A percentile compares a stretch with the other conserved stretches of the same genome.
phyloP scores from a whole-genome alignment of 2,888 invertebrate species.

The Drosophila nigricruria region DNA sequence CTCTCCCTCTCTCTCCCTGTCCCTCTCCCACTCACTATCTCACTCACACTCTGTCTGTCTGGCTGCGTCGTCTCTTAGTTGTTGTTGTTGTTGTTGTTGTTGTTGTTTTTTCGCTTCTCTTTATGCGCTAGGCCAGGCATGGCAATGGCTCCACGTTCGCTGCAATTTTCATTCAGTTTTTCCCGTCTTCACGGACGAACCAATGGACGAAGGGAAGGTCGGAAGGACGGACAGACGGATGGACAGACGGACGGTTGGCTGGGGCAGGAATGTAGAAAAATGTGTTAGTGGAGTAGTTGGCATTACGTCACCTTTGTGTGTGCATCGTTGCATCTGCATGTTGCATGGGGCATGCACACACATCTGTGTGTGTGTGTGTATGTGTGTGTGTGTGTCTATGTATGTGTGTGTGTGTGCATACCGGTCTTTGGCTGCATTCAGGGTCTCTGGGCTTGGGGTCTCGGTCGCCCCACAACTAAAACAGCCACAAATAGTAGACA shows the following conservation, averaged over 20 bases:
- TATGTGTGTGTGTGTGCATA: slow-evolving; percentile 25
- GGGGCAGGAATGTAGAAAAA: slow-evolving; percentile 85
- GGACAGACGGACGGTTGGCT: slow-evolving; percentile 25
- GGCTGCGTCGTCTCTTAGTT: slow-evolving; percentile 15
- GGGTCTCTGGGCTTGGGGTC: slow-evolving; percentile 64
- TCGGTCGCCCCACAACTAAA: slow-evolving; percentile 68
- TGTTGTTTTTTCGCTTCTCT: slow-evolving; percentile 9
- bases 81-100: background rate
- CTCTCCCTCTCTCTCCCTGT: slow-evolving; percentile 18
- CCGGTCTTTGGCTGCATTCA: slow-evolving; percentile 53
- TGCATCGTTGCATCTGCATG: slow-evolving; percentile 32
- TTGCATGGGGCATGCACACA: slow-evolving; percentile 3
- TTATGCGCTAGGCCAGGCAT: slow-evolving; percentile 33
- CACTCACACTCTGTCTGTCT: slow-evolving; percentile 20
- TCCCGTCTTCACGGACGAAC: slow-evolving; percentile 34
- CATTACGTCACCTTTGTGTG: slow-evolving; percentile 84
- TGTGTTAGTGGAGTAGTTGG: slow-evolving; percentile 86
- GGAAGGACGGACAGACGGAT: slow-evolving; percentile 2
- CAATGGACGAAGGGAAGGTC: slow-evolving; percentile 1
- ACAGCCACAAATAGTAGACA: slow-evolving; percentile 19
- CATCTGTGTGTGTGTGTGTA: slow-evolving; percentile 14
- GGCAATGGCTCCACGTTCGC: slow-evolving; percentile 32
- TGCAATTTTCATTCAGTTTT: slow-evolving; percentile 62
- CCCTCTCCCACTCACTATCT: slow-evolving; percentile 12
- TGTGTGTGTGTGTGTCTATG: slow-evolving; percentile 3